These are phyloP conservation scores for Papilio glaucus DNA, from an alignment of 1,140 invertebrate species.

Conservation along the genomic window DNA sequence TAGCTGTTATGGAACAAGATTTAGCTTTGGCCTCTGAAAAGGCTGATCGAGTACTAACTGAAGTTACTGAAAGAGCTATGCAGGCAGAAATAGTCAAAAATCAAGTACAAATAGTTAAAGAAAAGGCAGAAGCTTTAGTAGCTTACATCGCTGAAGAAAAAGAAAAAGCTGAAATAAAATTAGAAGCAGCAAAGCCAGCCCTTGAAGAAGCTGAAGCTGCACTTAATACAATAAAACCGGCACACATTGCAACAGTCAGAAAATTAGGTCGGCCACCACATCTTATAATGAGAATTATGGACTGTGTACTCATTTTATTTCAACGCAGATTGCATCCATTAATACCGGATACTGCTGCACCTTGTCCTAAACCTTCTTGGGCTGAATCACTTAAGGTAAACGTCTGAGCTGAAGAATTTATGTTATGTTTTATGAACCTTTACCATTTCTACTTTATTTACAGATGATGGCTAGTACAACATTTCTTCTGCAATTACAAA, in stretches of 20 bases:
- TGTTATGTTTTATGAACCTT: not conserved
- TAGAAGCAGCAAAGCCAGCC: constrained; percentile 95
- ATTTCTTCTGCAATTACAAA: constrained; percentile 95
- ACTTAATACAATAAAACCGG: constrained; percentile 97
- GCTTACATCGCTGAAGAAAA: constrained; percentile 96
- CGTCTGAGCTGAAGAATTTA: not conserved
- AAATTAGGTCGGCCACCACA: constrained; percentile 97
- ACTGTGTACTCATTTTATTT: constrained; percentile 96
- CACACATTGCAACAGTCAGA: constrained; percentile 97
- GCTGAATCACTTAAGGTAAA: constrained; percentile 95
- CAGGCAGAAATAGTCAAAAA: constrained; percentile 98
- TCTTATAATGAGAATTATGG: constrained; percentile 99
- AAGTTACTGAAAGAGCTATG: constrained; percentile 95
- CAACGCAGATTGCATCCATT: constrained; percentile 93
- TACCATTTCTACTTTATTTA: constrained; percentile 45
- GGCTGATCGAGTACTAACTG: constrained; percentile 93
- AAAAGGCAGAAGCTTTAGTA: constrained; percentile 96
- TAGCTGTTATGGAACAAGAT: constrained; percentile 97
- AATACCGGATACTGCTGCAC: constrained; percentile 90
- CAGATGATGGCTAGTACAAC: constrained; percentile 98
- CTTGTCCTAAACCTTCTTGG: constrained; percentile 97
- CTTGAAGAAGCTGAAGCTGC: constrained; percentile 97
- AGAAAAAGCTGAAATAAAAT: constrained; percentile 93
- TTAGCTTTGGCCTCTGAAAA: constrained; percentile 94
- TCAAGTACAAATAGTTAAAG: constrained; percentile 97